Percentiles rank a stretch among this genome's conserved stretches.
Conservation (phyloP, 2,797 vertebrate species). For the Psittacula derbiana region DNA sequence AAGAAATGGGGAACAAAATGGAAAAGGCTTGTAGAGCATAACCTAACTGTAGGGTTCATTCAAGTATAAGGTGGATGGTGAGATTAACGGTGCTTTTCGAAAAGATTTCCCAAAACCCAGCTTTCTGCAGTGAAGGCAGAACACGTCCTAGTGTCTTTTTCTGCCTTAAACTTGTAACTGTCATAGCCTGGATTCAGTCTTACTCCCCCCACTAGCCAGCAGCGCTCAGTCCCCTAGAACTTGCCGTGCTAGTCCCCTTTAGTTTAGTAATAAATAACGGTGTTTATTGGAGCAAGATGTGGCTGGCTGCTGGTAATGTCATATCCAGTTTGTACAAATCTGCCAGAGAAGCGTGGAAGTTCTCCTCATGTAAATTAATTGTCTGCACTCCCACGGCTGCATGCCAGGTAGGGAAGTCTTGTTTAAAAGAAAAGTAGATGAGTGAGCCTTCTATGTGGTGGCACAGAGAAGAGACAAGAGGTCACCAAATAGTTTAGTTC, state of each 20-base stretch:
- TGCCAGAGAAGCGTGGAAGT: not conserved
- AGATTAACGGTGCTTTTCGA: not conserved
- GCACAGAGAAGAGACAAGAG: not conserved
- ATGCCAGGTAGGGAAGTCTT: not conserved
- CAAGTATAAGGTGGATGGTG: not conserved
- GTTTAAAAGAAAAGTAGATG: not conserved
- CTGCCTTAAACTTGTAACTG: not conserved
- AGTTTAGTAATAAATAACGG: constrained; percentile 2
- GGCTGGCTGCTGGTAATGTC: constrained; percentile 41
- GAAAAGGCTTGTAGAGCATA: not conserved
- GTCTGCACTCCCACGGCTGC: constrained; percentile 9
- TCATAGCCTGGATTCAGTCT: not conserved
- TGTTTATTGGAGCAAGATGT: constrained; percentile 39
- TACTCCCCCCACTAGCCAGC: not conserved
- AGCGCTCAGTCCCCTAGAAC: not conserved
- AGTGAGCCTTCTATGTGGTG: not conserved
- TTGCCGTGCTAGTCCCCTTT: not conserved
- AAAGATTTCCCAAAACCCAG: not conserved
- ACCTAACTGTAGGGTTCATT: not conserved
- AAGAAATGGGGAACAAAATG: not conserved
- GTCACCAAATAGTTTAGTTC: not conserved
- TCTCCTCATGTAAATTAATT: constrained; percentile 31
- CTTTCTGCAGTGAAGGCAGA: not conserved
- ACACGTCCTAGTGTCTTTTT: not conserved
- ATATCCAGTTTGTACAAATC: constrained; percentile 30